Percentiles rank a stretch among this genome's conserved stretches.
These are phyloP conservation scores for Cichladusa arquata DNA, from an alignment of 2,113 vertebrate species.

Conservation along the genomic window DNA sequence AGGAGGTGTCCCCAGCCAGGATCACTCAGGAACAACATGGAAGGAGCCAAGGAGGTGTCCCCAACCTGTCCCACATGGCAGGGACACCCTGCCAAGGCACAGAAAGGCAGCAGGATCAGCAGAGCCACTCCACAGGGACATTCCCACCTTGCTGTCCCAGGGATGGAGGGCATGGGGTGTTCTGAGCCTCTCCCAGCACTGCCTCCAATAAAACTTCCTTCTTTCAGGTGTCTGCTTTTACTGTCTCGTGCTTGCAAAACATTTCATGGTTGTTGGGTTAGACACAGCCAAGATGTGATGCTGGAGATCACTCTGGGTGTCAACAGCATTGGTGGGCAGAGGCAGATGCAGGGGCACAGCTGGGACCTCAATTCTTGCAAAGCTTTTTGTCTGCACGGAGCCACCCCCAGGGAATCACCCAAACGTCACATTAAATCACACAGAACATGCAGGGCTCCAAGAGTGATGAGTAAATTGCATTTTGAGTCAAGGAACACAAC, in stretches of 20 bases:
- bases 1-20: neutral
- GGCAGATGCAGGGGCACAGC: fast-evolving
- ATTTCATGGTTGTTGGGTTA: fast-evolving
- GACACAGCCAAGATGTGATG: neutral
- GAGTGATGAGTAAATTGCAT: neutral
- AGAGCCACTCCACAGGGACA: neutral
- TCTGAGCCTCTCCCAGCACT: neutral
- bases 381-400: neutral
- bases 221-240: fast-evolving
- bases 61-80: neutral
- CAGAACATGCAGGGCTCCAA: neutral
- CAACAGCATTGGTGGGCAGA: fast-evolving
- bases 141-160: neutral
- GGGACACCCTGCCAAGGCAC: neutral
- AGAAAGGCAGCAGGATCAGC: neutral
- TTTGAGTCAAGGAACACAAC: neutral
- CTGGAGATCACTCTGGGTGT: fast-evolving
- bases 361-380: neutral
- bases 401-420: neutral
- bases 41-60: neutral
- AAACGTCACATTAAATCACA: neutral
- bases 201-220: neutral
- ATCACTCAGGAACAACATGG: no score
- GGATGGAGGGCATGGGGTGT: neutral
- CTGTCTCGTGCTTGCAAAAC: neutral